Base-by-base conservation (phyloP, 2,888 invertebrate genomes). In the Mimachlamys varia region DNA sequence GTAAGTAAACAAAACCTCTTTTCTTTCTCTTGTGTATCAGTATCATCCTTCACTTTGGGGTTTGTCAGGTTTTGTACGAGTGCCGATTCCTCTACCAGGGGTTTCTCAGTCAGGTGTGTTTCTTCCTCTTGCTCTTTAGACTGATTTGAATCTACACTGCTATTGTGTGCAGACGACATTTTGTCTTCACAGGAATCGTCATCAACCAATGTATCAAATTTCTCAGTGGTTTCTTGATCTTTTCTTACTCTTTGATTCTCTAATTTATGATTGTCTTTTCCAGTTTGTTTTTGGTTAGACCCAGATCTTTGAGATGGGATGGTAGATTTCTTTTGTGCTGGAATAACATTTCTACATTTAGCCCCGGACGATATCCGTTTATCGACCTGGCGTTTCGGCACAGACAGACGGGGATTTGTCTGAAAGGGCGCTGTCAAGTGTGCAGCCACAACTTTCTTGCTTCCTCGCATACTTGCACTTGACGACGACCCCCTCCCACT, bases 351-450 rank as follows among this genome's bases (percentile, higher is more conserved):
- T 88, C 44, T 55, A 37, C 89, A 76, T 44, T 50, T 90, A 44
- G 89, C 27, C 13, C 62, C 58, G n/a, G 88, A 62, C 0, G 44
- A 76, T 76, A 76, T 76, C 27, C 76, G 76, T 22, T 76, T 76
- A 17, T 87, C 76, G 27, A 92, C 91, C 76, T 92, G 91, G 22
- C 93, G 89, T 88, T 92, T 94, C 17, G 94, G 92, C 44, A 93
- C 91, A 55, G 90, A 87, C 27, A 94, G 76, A 33, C 90, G 92
- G 58, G 94, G 93, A 91, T 94, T 94, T 15, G 95, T 95, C 91
- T 95, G 94, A 89, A 95, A 95, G 33, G 95, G 95, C 53, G 95
- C 95, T 87, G 92, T 94, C 12, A 92, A 90, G 92, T 95, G 95
- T 53, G 93, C 94, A 88, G 94, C 49, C 92, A 88, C 62, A 91